phyloP scores from a whole-genome alignment of 1,140 invertebrate species.

The Neodiprion pinetum region DNA sequence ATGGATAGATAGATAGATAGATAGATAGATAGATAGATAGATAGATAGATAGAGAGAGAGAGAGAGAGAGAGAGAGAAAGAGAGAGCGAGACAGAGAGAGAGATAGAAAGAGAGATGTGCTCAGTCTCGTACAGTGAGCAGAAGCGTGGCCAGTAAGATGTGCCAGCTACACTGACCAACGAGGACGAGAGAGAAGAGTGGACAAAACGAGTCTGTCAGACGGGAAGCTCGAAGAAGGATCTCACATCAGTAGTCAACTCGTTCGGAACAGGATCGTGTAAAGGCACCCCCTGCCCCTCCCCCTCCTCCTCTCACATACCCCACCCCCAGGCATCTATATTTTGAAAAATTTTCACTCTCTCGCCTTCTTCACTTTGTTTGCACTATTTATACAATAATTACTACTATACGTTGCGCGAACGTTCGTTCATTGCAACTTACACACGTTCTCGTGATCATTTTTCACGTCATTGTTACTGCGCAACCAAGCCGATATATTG shows the following conservation, averaged over 20 bases:
- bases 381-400: no score
- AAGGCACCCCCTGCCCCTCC: neutral
- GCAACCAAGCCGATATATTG: no score
- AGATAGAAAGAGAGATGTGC: neutral
- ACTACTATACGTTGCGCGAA: no score
- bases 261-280: slow-evolving; percentile 40
- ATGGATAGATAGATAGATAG: no score
- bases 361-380: no score
- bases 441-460: no score
- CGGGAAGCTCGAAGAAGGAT: neutral
- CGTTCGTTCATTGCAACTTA: no score
- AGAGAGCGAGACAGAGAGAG: neutral
- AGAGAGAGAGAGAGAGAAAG: neutral
- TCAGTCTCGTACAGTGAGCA: neutral
- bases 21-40: neutral
- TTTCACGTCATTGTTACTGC: no score
- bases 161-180: slow-evolving; percentile 48
- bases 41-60: no score
- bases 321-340: no score
- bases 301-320: no score
- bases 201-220: neutral
- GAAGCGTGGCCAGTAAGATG: slow-evolving; percentile 44
- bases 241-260: slow-evolving; percentile 50
- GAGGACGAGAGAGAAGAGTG: slow-evolving; percentile 40
- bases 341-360: no score